Evolutionary conservation across 2,888 invertebrate species (phyloP).

Genomic region (Drosophila eohydei): DNA sequence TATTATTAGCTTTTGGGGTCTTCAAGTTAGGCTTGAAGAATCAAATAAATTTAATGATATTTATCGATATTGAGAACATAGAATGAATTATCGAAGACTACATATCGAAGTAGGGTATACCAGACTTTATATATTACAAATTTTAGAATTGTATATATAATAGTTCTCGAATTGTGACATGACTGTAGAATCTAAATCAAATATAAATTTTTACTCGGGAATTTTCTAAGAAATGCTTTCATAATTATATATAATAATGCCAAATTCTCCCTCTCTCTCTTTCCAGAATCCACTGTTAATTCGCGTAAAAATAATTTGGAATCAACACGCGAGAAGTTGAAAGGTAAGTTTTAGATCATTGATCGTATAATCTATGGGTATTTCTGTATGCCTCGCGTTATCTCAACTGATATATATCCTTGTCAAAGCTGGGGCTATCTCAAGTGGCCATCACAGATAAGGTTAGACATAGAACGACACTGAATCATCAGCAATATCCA

Average conservation of each 20-base stretch:
- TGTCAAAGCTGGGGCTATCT: constrained; percentile 17
- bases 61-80: background rate
- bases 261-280: constrained; percentile 19
- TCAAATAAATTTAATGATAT: background rate
- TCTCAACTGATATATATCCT: constrained; percentile 35
- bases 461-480: constrained; percentile 3
- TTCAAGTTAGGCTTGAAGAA: background rate
- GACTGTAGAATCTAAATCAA: background rate
- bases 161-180: background rate
- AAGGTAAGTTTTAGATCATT: constrained; percentile 59
- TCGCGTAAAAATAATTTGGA: constrained; percentile 78
- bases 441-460: background rate
- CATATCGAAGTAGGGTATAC: background rate
- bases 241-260: constrained; percentile 11
- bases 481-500: constrained; percentile 23
- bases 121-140: background rate
- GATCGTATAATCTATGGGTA: background rate
- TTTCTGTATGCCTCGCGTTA: no score
- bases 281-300: constrained; percentile 78
- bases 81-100: background rate
- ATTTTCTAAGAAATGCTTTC: background rate
- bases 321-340: constrained; percentile 75
- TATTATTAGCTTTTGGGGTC: background rate
- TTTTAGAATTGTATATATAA: background rate
- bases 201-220: background rate